These are phyloP conservation scores for Sipha flava DNA, from an alignment of 1,140 invertebrate species.

Conservation along the genomic window DNA sequence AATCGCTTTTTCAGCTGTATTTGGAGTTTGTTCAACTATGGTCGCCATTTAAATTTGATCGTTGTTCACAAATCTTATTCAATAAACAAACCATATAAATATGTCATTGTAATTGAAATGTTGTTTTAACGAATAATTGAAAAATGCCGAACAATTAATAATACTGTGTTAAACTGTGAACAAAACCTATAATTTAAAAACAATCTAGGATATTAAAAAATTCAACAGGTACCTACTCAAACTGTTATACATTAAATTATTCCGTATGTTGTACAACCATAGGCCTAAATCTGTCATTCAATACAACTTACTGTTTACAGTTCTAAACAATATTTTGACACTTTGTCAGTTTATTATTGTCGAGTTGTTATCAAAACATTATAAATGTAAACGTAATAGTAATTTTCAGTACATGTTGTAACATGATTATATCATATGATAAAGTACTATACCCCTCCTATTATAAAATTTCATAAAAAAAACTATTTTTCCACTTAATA, in stretches of 20 bases:
- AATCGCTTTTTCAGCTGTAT: conserved; percentile 35
- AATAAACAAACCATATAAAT: not conserved
- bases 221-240: not conserved
- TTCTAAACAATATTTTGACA: conserved; percentile 18
- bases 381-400: not conserved
- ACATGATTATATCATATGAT: too few species aligned
- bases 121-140: not conserved
- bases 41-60: conserved; percentile 35
- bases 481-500: too few species aligned
- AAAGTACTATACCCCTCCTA: too few species aligned
- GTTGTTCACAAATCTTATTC: not conserved
- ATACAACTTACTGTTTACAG: not conserved
- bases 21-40: conserved; percentile 40
- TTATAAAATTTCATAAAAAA: too few species aligned
- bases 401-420: not conserved
- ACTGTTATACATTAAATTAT: too few species aligned
- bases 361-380: conserved; percentile 2
- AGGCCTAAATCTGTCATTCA: not conserved
- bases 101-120: not conserved
- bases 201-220: not conserved
- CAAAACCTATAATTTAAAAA: too few species aligned
- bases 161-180: too few species aligned
- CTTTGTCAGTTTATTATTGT: conserved; percentile 1
- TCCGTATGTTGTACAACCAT: not conserved
- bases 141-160: not conserved